Evolutionary conservation across 2,888 invertebrate species (phyloP).

Genomic region (Cosmia trapezina): DNA sequence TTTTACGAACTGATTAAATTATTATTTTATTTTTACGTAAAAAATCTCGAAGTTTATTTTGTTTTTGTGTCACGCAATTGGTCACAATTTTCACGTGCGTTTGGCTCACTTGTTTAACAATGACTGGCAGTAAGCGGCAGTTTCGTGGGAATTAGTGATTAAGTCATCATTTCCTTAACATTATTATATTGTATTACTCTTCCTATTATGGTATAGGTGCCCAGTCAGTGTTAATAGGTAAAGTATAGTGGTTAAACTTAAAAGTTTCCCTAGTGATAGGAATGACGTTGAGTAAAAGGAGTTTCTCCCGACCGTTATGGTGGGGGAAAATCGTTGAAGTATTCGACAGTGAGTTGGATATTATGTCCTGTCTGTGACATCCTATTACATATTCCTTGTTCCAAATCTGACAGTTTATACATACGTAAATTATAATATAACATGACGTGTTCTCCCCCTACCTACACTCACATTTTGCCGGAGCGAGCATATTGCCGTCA

Average conservation of each 20-base stretch:
- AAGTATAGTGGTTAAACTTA: background rate
- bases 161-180: slow-evolving; percentile 17
- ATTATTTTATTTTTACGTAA: background rate
- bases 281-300: background rate
- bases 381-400: background rate
- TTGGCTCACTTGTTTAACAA: slow-evolving; percentile 2
- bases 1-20: background rate
- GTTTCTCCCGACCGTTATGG: background rate
- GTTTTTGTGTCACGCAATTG: slow-evolving; percentile 10
- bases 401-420: background rate
- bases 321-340: background rate
- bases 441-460: background rate
- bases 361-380: no score
- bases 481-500: no score
- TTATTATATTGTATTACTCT: background rate
- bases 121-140: slow-evolving; percentile 15
- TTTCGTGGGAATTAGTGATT: slow-evolving; percentile 22
- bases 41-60: background rate
- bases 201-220: slow-evolving; percentile 18
- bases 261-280: background rate
- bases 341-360: background rate
- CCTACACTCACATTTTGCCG: no score
- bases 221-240: background rate
- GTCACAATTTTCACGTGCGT: slow-evolving; percentile 21
- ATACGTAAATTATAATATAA: background rate